These are phyloP conservation scores for Drosophila koepferae DNA, from an alignment of 2,888 invertebrate species.

Conservation along the genomic window DNA sequence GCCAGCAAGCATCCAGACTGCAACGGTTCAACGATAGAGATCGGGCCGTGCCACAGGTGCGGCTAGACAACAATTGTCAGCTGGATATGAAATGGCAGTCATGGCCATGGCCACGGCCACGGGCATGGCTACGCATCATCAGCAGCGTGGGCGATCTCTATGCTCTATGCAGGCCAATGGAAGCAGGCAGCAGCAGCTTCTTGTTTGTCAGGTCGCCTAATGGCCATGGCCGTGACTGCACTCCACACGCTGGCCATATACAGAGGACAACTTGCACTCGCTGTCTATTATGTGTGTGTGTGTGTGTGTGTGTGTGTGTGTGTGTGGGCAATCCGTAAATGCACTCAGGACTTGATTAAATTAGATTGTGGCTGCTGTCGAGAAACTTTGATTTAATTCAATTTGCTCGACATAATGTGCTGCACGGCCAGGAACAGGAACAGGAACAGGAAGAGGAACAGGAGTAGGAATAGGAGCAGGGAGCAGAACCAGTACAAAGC, in stretches of 20 bases:
- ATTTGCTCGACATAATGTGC: slow-evolving; percentile 32
- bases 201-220: slow-evolving; percentile 19
- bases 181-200: slow-evolving; percentile 1
- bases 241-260: not conserved
- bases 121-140: not conserved
- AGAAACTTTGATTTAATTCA: slow-evolving; percentile 25
- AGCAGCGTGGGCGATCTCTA: too few relatives aligned
- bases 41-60: slow-evolving; percentile 20
- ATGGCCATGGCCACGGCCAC: not conserved
- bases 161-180: not conserved
- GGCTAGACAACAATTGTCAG: slow-evolving; percentile 6
- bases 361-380: slow-evolving; percentile 37
- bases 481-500: too few relatives aligned
- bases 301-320: slow-evolving; percentile 2
- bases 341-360: slow-evolving; percentile 45
- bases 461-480: too few relatives aligned
- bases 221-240: slow-evolving; percentile 34
- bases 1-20: slow-evolving; percentile 19
- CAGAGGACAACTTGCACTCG: slow-evolving; percentile 4
- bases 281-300: not conserved
- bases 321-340: slow-evolving; percentile 13
- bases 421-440: slow-evolving; percentile 3
- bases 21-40: slow-evolving; percentile 26
- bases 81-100: not conserved
- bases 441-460: too few relatives aligned